Evolutionary conservation across 1,140 invertebrate species (phyloP), one percentile per base, ranked within the genome.

Genomic region (Piezodorus guildinii): DNA sequence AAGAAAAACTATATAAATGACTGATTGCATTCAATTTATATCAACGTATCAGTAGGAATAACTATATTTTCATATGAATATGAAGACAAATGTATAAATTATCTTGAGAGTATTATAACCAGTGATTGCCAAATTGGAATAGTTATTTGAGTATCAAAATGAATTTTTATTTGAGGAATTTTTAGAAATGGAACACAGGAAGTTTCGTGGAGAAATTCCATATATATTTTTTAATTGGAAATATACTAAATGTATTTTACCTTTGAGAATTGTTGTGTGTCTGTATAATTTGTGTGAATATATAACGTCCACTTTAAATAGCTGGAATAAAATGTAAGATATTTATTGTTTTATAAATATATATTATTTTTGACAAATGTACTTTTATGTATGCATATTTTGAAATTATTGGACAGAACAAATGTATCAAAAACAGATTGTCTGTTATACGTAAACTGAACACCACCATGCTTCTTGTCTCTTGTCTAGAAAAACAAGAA

Each of bases 11-110:
- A 60, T 60, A 21, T 43, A 34, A 52, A 51, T 52, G 62, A 62
- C 62, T 62, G 62, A 62, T 62, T 62, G 62, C 62, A 62, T 62
- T 62, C 49, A 54, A 51, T 62, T 60, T 60, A 60, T 62, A 62
- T 62, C 62, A 62, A 25, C 25, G 30, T 62, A 51, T 62, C 62
- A 62, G 62, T 62, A 62, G 62, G 43, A 62, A 62, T 62, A 60
- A 39, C 30, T 60, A 62, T 62, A 62, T 62, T 62, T 62, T 62
- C 62, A 52, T 62, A 62, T 60, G 14, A 43, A 39, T 62, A 14
- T 44, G 43, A 62, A 62, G 17, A 62, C 25, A 15, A 54, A 51
- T 39, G 51, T 62, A 23, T 62, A 62, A 62, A 62, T 51, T 49
- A 62, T 43, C 21, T 23, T 30, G 44, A 52, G 30, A 62, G 46